A percentile compares a stretch with the other conserved stretches of the same genome.
These are phyloP conservation scores for Elanoides forficatus DNA, from an alignment of 2,113 vertebrate genomes.

Conservation along the genomic window DNA sequence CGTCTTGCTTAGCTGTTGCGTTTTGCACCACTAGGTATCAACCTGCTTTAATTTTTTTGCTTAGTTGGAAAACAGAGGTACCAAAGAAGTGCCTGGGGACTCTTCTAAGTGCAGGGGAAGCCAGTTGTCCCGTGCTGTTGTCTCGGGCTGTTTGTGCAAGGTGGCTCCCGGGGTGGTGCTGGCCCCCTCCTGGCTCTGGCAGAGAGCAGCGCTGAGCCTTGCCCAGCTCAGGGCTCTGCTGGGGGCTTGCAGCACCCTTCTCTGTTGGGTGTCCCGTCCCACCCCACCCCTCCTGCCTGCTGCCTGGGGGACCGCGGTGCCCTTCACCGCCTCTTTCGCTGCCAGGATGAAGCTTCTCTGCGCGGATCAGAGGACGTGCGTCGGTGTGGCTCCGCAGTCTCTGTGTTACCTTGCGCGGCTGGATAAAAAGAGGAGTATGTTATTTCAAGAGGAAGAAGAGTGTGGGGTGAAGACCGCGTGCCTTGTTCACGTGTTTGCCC, in stretches of 20 bases:
- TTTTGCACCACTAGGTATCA: background rate
- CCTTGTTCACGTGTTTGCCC: background rate
- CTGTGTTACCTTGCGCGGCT: rapidly evolving
- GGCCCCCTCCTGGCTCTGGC: background rate
- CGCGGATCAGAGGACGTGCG: rapidly evolving
- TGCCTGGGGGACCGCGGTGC: too few species aligned
- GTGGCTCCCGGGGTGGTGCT: too few species aligned
- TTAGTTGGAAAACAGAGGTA: background rate
- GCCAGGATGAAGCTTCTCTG: background rate
- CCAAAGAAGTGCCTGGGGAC: background rate
- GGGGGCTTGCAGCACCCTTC: background rate
- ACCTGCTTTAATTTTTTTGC: rapidly evolving
- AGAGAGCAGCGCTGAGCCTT: background rate
- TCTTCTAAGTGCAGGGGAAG: rapidly evolving
- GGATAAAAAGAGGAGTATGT: rapidly evolving
- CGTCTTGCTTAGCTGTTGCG: background rate
- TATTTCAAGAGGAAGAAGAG: background rate
- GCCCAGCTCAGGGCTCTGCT: background rate
- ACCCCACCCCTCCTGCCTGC: background rate
- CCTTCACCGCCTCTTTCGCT: background rate
- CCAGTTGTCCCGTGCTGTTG: background rate
- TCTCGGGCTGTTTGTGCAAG: background rate
- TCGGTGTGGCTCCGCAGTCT: background rate
- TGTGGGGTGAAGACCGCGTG: background rate
- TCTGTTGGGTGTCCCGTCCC: too few species aligned